Evolutionary conservation across 2,797 vertebrate species (phyloP), one percentile per base, ranked within the genome.

Genomic region (Micropoecilia bifurca): DNA sequence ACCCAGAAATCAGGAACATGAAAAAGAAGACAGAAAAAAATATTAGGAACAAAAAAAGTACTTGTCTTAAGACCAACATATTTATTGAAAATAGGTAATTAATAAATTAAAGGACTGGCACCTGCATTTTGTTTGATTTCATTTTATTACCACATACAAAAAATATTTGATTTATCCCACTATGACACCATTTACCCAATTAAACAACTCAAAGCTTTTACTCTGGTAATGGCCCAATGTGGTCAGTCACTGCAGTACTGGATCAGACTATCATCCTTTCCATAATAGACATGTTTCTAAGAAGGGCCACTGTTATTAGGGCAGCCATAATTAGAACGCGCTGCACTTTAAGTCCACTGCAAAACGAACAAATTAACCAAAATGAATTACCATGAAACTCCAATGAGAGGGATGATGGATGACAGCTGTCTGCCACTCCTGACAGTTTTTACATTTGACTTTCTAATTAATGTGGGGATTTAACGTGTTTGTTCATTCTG

Each of bases 401-500:
- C 93, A 93, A 94, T 90, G 89, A 95, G 90, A 93, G 87, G 80
- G 91, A 94, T 94, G 94, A 95, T 94, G 94, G 95, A 95, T 90
- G 93, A 95, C 93, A 92, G 91, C 91, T 91, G 90, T 91, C 90
- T 85, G 85, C 88, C 91, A 90, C 89, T 87, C 90, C 80, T 91
- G 90, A 92, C 88, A 87, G 86, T 91, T 94, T 94, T 94, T 94
- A 94, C 91, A 94, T 95, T 94, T 94, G 94, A 94, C 92, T 96
- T 95, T 94, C 88, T 95, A 95, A 96, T 96, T 95, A 95, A 95
- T 93, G 93, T 90, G 81, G 91, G 92, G 93, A 94, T 95, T 95
- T 95, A 94, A 94, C 91, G 93, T 94, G 94, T 95, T 95, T 94
- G 95, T 95, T 96, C 94, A 95, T 95, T 95, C 93, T 94, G 95